Evolutionary conservation across 2,113 vertebrate species (phyloP).

Genomic region (Menidia beryllina): DNA sequence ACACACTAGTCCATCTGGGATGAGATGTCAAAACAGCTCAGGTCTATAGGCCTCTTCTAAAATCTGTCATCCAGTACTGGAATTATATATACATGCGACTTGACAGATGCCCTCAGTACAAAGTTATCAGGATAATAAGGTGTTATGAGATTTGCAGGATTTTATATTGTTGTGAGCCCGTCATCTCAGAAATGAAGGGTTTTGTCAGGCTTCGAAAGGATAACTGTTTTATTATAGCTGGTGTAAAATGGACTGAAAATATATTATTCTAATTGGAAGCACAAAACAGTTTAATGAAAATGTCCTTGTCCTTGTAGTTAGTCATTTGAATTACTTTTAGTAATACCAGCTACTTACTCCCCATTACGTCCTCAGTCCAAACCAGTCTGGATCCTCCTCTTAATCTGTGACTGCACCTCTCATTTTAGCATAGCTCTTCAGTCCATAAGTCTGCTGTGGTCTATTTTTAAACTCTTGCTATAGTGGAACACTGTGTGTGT

Average conservation of each 20-base stretch:
- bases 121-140: neutral
- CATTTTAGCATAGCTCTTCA: constrained; percentile 57
- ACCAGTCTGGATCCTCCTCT: constrained; percentile 41
- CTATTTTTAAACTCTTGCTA: constrained; percentile 79
- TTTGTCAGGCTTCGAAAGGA: neutral
- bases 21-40: neutral
- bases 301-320: neutral
- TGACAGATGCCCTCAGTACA: neutral
- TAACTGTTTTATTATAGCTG: neutral
- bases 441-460: constrained; percentile 57
- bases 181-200: too few relatives aligned
- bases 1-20: neutral
- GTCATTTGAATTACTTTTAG: neutral
- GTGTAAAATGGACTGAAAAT: neutral
- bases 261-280: neutral
- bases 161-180: too few relatives aligned
- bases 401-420: constrained; percentile 24
- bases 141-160: too few relatives aligned
- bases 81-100: neutral
- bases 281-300: neutral
- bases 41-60: neutral
- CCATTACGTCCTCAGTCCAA: constrained; percentile 11
- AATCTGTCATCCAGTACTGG: too few relatives aligned
- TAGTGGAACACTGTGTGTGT: constrained; percentile 61
- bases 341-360: neutral